Base-by-base conservation (phyloP, 2,888 invertebrate genomes). In the Apamea anceps region DNA sequence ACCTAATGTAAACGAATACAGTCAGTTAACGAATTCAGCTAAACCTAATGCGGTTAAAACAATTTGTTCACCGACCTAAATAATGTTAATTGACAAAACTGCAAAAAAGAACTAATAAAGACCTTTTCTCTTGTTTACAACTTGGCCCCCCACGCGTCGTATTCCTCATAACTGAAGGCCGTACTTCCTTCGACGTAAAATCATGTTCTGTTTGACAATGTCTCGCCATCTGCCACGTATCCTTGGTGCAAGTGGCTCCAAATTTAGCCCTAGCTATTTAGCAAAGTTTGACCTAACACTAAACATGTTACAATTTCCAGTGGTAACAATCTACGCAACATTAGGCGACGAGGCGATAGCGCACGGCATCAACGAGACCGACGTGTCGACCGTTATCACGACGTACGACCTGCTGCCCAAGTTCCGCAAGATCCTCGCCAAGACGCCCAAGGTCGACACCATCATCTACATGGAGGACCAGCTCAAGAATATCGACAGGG, bases 261-360 rank as follows among this genome's bases (percentile, higher is more conserved):
- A 28, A 62, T 15, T 54, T 8, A 13, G 4, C 13, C 48, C 6
- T n/a, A 15, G 6, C 15, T 15, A 21, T 65, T 65, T 37, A 65
- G 5, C 73, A 37, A 60, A 62, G 57, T 15, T 10, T 57, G 0
- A 12, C 37, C 0, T 15, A 1, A n/a, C 3, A 37, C 12, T 79
- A 21, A 32, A 5, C 2, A 25, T 32, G 32, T 45, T 2, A 2
- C 2, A 25, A 28, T 48, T 86, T 87, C 85, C 97, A 97, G 98
- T 99, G 92, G 99, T 99, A 5, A 99, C 99, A 0, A 98, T 99
- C 89, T 99, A 99, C 95, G 99, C 99, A 2, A 99, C 99, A 0
- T 97, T 99, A 25, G 99, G 99, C 60, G 99, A 99, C 93, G 99
- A 99, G 13, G 99, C 99, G 3, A 98, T 99, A 84, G 98, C 98